Evolutionary conservation across 1,140 invertebrate genomes (phyloP).

Genomic region (Muscidifurax raptorellus): DNA sequence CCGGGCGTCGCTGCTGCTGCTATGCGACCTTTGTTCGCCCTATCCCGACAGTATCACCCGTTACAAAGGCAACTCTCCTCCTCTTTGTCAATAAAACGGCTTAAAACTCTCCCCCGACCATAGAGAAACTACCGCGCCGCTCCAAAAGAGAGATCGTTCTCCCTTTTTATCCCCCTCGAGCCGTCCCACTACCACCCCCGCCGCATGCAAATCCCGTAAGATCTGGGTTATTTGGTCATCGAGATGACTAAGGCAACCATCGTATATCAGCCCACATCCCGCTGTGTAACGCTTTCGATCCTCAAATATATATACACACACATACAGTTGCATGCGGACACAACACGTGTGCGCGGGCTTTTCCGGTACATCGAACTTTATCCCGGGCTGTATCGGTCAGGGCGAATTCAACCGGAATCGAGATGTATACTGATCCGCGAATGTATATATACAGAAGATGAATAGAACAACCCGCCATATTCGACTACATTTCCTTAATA

Average conservation of each 20-base stretch:
- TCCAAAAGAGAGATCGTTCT: background rate
- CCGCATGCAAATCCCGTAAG: conserved; percentile 31
- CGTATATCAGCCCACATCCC: conserved; percentile 17
- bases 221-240: conserved; percentile 55
- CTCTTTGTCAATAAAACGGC: conserved; percentile 12
- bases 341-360: background rate
- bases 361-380: conserved; percentile 11
- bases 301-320: background rate
- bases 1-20: background rate
- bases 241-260: conserved; percentile 37
- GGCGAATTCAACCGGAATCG: background rate
- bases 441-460: background rate
- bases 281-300: conserved; percentile 2
- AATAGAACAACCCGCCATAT: too few relatives aligned
- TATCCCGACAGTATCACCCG: background rate
- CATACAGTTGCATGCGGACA: background rate
- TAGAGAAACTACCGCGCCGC: background rate
- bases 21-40: conserved; percentile 19
- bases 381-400: background rate
- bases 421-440: background rate
- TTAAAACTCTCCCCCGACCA: conserved; percentile 3
- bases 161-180: background rate
- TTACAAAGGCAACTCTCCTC: background rate
- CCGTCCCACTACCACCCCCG: background rate
- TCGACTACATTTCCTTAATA: conserved; percentile 38